phyloP scores from a whole-genome alignment of 1,140 invertebrate genomes.

The Copidosoma floridanum region DNA sequence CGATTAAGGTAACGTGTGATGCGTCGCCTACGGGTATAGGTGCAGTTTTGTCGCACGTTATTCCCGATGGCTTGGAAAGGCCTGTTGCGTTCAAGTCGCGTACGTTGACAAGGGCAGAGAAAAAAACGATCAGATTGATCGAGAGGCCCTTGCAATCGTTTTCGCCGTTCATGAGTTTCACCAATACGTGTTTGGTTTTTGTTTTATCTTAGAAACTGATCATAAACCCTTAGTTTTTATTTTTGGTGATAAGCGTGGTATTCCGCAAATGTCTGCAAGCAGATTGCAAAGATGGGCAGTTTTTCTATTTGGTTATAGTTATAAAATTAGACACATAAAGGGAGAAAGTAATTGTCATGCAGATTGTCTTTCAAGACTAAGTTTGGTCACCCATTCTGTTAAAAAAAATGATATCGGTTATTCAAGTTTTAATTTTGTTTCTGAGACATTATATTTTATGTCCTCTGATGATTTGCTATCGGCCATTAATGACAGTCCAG shows the following conservation, averaged over 20 bases:
- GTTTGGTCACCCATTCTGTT: background rate
- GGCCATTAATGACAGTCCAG: background rate
- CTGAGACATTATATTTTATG: too few species aligned
- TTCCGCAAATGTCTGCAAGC: background rate
- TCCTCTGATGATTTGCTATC: background rate
- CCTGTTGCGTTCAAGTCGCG: too few species aligned
- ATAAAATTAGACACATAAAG: background rate
- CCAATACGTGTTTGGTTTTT: too few species aligned
- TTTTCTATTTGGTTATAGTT: constrained; percentile 3
- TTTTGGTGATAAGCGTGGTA: background rate
- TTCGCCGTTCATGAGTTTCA: too few species aligned
- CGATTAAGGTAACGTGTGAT: background rate
- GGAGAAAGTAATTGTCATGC: background rate
- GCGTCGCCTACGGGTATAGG: too few species aligned
- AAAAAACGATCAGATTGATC: too few species aligned
- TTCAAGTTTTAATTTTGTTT: too few species aligned
- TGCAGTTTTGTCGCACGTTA: background rate
- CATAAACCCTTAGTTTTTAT: background rate
- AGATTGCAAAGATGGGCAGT: too few species aligned
- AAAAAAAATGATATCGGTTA: background rate
- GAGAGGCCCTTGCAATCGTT: too few species aligned
- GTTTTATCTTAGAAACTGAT: too few species aligned
- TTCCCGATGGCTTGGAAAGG: background rate
- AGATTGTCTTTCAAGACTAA: background rate
- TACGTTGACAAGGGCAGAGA: too few species aligned